Percentiles rank a stretch among this genome's conserved stretches.
Conservation (phyloP, 2,113 vertebrate genomes). For the Labeo rohita region DNA sequence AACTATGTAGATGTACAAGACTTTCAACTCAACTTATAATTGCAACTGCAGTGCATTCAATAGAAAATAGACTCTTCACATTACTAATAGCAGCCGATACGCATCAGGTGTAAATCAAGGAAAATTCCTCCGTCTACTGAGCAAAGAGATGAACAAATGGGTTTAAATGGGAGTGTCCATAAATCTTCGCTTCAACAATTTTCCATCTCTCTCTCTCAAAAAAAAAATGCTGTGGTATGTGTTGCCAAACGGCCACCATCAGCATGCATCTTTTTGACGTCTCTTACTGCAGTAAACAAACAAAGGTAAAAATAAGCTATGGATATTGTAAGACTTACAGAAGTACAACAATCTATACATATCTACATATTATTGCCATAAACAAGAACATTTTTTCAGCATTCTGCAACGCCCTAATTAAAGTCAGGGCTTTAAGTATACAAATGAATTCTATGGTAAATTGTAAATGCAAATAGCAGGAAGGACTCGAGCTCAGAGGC, state of each 20-base stretch:
- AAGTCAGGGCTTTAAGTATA: slow-evolving; percentile 17
- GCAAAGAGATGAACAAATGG: neutral
- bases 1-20: slow-evolving; percentile 11
- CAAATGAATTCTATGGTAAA: slow-evolving; percentile 14
- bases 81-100: slow-evolving; percentile 38
- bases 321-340: slow-evolving; percentile 63
- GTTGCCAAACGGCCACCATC: slow-evolving; percentile 79
- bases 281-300: slow-evolving; percentile 75
- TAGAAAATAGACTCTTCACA: slow-evolving; percentile 41
- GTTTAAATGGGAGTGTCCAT: neutral
- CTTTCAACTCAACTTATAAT: slow-evolving; percentile 15
- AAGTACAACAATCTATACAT: slow-evolving; percentile 84
- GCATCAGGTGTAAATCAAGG: neutral
- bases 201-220: neutral
- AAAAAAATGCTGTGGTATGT: slow-evolving; percentile 81
- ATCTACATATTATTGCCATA: slow-evolving; percentile 99
- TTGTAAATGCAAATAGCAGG: slow-evolving; percentile 33
- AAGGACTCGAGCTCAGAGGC: neutral
- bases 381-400: slow-evolving; percentile 86
- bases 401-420: slow-evolving; percentile 68
- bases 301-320: slow-evolving; percentile 68
- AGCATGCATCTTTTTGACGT: slow-evolving; percentile 88
- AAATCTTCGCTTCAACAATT: slow-evolving; percentile 5
- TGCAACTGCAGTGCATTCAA: slow-evolving; percentile 38
- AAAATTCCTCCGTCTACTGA: neutral